phyloP scores from a whole-genome alignment of 2,797 vertebrate species.

The Vireo griseus region DNA sequence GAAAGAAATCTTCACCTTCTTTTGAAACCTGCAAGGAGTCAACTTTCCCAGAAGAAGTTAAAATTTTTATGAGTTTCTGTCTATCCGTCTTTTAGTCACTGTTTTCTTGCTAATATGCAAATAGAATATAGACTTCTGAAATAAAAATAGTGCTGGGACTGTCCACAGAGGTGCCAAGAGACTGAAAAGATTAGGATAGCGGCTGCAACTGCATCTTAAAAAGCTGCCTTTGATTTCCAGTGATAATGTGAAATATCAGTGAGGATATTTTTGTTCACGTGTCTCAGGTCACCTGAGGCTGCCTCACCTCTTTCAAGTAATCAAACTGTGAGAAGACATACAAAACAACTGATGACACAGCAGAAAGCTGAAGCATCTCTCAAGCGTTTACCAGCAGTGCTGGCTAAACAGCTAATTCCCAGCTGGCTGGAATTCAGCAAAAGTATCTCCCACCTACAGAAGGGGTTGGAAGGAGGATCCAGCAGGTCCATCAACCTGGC shows the following conservation, averaged over 20 bases:
- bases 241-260: not conserved
- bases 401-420: not conserved
- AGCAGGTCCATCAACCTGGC: not conserved
- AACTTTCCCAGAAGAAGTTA: not conserved
- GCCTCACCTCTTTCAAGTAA: not conserved
- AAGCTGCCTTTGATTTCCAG: not conserved
- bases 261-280: not conserved
- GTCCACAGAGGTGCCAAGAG: not conserved
- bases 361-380: not conserved
- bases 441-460: not conserved
- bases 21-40: not conserved
- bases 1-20: not conserved
- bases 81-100: not conserved
- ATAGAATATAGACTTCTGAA: not conserved
- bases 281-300: not conserved
- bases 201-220: not conserved
- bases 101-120: not conserved
- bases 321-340: not conserved
- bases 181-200: not conserved
- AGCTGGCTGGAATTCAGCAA: not conserved
- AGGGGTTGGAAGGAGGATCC: not conserved
- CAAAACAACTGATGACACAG: not conserved
- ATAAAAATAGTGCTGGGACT: not conserved
- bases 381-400: not conserved
- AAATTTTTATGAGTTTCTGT: not conserved